Evolutionary conservation across 2,888 invertebrate species (phyloP), one percentile per base, ranked within the genome.

Genomic region (Netelia fuscicornis): DNA sequence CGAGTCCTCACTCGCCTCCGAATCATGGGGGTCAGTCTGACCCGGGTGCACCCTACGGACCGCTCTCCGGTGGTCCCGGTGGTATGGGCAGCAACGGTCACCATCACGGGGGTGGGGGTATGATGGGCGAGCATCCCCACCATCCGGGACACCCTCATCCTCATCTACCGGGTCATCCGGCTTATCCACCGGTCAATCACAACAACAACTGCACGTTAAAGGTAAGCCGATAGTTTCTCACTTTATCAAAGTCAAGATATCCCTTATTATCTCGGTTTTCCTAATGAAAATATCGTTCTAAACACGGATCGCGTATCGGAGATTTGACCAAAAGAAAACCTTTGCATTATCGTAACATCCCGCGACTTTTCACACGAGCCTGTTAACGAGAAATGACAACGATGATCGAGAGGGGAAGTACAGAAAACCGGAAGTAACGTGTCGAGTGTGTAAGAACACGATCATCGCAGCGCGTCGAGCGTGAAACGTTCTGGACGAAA

Each of bases 61-160:
- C 88, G 9, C 82, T 91, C 20, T 92, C 92, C 76, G 90, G 91
- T 65, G 90, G 90, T 23, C 93, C 92, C 72, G 92, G 91, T 0
- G 92, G 91, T 0, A 91, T 93, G 91, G 90, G 92, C 71, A 92
- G 91, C 84, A 93, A 93, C 83, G 93, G 93, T 1, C 93, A 93
- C 83, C 93, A 93, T 80, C 93, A 93, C 84, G 92, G 92, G 13
- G 90, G 90, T 6, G 89, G 90, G 80, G 91, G 91, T 75, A 94
- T 93, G 94, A 94, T 90, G 93, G 89, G 88, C 87, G 94, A 92
- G 84, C 93, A 93, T 88, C 91, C 92, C n/a, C 93, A 93, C 86
- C 93, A 93, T 81, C 92, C 95, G 91, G 95, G 95, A 83, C 95
- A 95, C 94, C 93, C 92, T 42, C 94, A 94, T 86, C 95, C 95